A percentile compares a stretch with the other conserved stretches of the same genome.
These are phyloP conservation scores for Delia radicum DNA, from an alignment of 1,140 invertebrate species.

Conservation along the genomic window DNA sequence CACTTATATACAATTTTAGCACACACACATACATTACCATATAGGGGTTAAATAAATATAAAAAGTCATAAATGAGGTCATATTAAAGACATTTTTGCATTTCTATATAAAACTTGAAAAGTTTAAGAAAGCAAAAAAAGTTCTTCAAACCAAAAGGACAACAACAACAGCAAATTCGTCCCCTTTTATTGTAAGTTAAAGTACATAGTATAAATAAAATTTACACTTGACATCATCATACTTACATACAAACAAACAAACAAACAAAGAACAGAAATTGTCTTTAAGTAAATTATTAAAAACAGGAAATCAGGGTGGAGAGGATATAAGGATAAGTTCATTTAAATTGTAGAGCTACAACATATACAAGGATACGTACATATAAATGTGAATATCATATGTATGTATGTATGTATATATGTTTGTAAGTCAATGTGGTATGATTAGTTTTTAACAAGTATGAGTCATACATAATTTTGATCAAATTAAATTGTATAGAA, in stretches of 20 bases:
- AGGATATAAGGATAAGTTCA: no score
- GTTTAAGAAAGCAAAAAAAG: neutral
- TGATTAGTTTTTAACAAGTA: neutral
- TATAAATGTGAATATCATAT: neutral
- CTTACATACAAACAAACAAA: no score
- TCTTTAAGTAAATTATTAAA: constrained; percentile 2
- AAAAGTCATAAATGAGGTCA: constrained; percentile 21
- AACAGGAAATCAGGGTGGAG: neutral
- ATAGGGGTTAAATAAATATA: neutral
- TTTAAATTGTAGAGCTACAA: no score
- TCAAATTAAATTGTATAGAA: constrained; percentile 18
- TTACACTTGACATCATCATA: neutral
- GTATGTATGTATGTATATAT: neutral
- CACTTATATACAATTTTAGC: no score
- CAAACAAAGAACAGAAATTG: neutral
- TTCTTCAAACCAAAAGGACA: neutral
- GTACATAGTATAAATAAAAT: neutral
- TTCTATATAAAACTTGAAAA: neutral
- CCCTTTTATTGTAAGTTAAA: neutral
- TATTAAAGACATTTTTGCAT: constrained; percentile 12
- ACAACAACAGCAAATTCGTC: neutral
- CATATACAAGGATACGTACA: neutral
- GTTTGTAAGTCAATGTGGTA: neutral
- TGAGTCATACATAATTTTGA: constrained; percentile 6
- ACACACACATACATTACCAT: neutral